Conservation (phyloP, 2,888 invertebrate species). For the Acleris emargana region DNA sequence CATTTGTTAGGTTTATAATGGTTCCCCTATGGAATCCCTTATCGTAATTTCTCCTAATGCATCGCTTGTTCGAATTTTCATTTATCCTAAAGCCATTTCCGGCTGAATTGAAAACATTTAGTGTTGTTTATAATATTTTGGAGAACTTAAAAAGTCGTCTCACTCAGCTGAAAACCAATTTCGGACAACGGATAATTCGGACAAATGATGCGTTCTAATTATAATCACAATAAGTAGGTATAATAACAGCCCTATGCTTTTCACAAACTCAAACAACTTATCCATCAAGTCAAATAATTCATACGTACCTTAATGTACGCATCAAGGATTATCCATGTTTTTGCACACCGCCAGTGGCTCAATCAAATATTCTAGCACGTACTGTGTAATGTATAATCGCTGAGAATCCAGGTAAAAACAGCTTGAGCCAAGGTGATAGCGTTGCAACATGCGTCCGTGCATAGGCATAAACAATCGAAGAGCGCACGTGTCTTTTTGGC, state of each 20-base stretch:
- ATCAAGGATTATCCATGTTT: slow-evolving; percentile 8
- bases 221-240: too few species aligned
- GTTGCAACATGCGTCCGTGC: slow-evolving; percentile 16
- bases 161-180: too few species aligned
- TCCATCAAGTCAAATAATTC: not conserved
- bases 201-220: too few species aligned
- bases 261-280: not conserved
- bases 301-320: not conserved
- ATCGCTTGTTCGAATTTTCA: too few species aligned
- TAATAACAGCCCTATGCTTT: not conserved
- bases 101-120: too few species aligned
- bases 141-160: too few species aligned
- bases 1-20: too few species aligned
- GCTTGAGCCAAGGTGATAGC: slow-evolving; percentile 19
- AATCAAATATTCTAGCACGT: slow-evolving; percentile 19
- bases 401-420: slow-evolving; percentile 29
- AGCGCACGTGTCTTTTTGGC: not conserved
- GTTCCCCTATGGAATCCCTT: too few species aligned
- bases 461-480: not conserved
- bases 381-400: slow-evolving; percentile 31
- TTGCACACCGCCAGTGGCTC: slow-evolving; percentile 12
- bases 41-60: too few species aligned
- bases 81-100: too few species aligned
- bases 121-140: too few species aligned
- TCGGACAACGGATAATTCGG: too few species aligned